Conservation (phyloP, 2,888 invertebrate species). For the Synergus japonicus region DNA sequence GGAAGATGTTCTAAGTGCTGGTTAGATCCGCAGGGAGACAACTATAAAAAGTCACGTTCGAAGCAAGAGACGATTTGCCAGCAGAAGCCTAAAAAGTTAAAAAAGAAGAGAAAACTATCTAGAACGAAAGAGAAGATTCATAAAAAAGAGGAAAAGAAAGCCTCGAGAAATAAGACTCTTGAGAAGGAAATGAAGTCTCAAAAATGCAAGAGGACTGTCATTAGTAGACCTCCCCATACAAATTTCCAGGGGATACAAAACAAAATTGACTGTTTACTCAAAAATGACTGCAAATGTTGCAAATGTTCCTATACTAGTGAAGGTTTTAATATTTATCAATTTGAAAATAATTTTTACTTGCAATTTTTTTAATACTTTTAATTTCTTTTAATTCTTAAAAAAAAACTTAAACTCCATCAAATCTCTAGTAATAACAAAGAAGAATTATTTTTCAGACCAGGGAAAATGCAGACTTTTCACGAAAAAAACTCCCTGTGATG, state of each 20-base stretch:
- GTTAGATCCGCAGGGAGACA: slow-evolving; percentile 31
- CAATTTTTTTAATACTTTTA: no score
- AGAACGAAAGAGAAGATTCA: slow-evolving; percentile 42
- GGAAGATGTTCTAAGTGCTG: slow-evolving; percentile 39
- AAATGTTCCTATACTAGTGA: slow-evolving; percentile 11
- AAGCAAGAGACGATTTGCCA: slow-evolving; percentile 18
- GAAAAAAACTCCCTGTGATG: neutral
- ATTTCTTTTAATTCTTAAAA: no score
- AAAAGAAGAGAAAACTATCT: slow-evolving; percentile 36
- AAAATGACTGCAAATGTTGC: neutral
- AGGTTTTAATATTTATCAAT: slow-evolving; percentile 17
- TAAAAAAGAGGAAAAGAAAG: slow-evolving; percentile 45
- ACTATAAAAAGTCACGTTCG: slow-evolving; percentile 32
- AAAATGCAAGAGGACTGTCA: slow-evolving; percentile 9
- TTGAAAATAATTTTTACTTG: neutral
- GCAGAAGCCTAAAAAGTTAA: slow-evolving; percentile 28
- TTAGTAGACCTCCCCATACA: slow-evolving; percentile 14
- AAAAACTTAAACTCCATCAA: no score
- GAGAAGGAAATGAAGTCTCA: slow-evolving; percentile 48
- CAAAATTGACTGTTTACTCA: neutral
- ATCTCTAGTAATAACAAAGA: no score
- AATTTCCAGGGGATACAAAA: slow-evolving; percentile 8
- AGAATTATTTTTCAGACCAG: neutral
- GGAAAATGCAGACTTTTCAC: neutral
- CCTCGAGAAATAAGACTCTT: slow-evolving; percentile 42